phyloP scores from a whole-genome alignment of 37 sponge, comb jelly and placozoan genomes.

The Dysidea cf. avara region DNA sequence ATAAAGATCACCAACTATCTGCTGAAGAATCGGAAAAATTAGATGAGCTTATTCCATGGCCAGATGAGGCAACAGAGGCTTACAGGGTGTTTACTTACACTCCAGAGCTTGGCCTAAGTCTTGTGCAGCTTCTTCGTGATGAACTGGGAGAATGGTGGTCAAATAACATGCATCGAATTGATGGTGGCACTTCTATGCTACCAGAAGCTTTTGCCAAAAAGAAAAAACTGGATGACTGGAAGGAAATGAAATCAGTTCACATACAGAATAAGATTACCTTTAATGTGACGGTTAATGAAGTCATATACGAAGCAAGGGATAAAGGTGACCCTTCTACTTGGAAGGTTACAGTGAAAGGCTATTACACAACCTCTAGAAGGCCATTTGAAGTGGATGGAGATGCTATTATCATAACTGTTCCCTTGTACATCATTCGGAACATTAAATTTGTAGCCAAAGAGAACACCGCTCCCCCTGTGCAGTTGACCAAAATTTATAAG shows the following conservation, averaged over 20 bases:
- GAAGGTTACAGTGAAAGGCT: too few relatives aligned
- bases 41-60: conserved; percentile 69
- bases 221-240: neutral
- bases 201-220: too few relatives aligned
- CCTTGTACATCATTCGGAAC: conserved; percentile 42
- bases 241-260: conserved; percentile 17
- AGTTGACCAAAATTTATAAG: conserved; percentile 2
- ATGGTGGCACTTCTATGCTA: too few relatives aligned
- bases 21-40: too few relatives aligned
- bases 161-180: conserved; percentile 51
- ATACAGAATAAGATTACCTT: too few relatives aligned
- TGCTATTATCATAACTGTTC: conserved; percentile 51
- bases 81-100: conserved; percentile 33
- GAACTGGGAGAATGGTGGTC: conserved; percentile 51
- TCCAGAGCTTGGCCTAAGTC: conserved; percentile 22
- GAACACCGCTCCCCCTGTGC: neutral
- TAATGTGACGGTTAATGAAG: too few relatives aligned
- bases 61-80: conserved; percentile 46
- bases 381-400: conserved; percentile 23
- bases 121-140: conserved; percentile 38
- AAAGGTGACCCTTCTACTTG: too few relatives aligned
- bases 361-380: neutral
- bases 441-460: conserved; percentile 11
- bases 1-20: too few relatives aligned
- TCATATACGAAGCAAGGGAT: too few relatives aligned